These are phyloP conservation scores for Alligator mississippiensis DNA, from an alignment of 2,113 vertebrate species.

Conservation along the genomic window DNA sequence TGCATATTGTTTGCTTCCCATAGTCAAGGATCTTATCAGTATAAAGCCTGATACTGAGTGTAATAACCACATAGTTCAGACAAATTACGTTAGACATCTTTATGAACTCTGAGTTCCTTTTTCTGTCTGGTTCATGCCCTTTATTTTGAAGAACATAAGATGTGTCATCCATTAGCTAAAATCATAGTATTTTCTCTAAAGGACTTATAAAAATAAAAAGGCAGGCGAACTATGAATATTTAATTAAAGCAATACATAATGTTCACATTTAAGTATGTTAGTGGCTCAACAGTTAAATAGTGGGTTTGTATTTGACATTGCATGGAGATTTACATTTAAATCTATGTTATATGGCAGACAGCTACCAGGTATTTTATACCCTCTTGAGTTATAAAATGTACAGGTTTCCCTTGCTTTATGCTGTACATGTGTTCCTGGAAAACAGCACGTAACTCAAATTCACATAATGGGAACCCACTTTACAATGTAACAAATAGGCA, in stretches of 20 bases:
- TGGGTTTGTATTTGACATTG: neutral
- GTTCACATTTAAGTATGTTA: neutral
- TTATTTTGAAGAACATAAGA: neutral
- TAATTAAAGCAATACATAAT: neutral
- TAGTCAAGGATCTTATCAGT: neutral
- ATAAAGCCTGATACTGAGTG: neutral
- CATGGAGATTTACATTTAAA: neutral
- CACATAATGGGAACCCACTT: too few species aligned
- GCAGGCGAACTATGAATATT: neutral
- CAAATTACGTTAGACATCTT: neutral
- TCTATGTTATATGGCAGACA: neutral
- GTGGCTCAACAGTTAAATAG: neutral
- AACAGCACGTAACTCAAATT: too few species aligned
- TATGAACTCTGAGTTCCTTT: neutral
- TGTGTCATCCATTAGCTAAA: neutral
- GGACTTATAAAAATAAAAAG: neutral
- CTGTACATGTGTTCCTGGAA: too few species aligned
- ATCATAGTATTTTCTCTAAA: neutral
- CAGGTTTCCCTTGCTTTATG: too few species aligned
- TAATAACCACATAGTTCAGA: neutral
- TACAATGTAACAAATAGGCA: too few species aligned
- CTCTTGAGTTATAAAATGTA: neutral
- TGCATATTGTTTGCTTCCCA: neutral
- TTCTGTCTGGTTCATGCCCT: neutral
- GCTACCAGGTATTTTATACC: neutral